Evolutionary conservation across 1,140 invertebrate genomes (phyloP).

Genomic region (Pachyrhynchus sulphureomaculatus): DNA sequence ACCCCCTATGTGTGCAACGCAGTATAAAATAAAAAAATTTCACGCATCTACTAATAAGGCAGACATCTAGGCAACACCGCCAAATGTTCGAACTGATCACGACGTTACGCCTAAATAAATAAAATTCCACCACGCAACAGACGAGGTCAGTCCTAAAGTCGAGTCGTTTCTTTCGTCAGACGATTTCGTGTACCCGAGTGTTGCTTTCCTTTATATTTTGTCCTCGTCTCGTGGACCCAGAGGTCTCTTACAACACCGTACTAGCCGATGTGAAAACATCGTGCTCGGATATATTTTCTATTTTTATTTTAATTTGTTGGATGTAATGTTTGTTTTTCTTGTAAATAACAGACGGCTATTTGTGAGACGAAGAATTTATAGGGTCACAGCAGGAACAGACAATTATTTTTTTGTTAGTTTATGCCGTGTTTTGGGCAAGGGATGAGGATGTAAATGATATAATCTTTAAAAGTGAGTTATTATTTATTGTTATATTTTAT

Average conservation of each 20-base stretch:
- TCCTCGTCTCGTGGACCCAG: conserved; percentile 46
- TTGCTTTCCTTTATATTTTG: conserved; percentile 47
- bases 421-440: too few relatives aligned
- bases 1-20: too few relatives aligned
- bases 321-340: conserved; percentile 36
- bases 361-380: conserved; percentile 4
- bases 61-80: conserved; percentile 5
- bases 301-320: conserved; percentile 32
- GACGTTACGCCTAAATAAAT: conserved; percentile 27
- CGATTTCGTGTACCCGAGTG: conserved; percentile 46
- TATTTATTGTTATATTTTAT: too few relatives aligned
- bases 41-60: not conserved
- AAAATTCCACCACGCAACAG: conserved; percentile 6
- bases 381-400: not conserved
- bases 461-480: too few relatives aligned
- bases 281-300: conserved; percentile 20
- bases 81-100: conserved; percentile 20
- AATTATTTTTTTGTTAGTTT: too few relatives aligned
- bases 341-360: conserved; percentile 22
- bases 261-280: conserved; percentile 43
- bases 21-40: too few relatives aligned
- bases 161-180: conserved; percentile 32
- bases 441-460: too few relatives aligned
- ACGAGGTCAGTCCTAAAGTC: conserved; percentile 26
- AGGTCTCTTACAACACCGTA: conserved; percentile 41